Conservation (phyloP, 2,113 vertebrate genomes). For the Panthera tigris region DNA sequence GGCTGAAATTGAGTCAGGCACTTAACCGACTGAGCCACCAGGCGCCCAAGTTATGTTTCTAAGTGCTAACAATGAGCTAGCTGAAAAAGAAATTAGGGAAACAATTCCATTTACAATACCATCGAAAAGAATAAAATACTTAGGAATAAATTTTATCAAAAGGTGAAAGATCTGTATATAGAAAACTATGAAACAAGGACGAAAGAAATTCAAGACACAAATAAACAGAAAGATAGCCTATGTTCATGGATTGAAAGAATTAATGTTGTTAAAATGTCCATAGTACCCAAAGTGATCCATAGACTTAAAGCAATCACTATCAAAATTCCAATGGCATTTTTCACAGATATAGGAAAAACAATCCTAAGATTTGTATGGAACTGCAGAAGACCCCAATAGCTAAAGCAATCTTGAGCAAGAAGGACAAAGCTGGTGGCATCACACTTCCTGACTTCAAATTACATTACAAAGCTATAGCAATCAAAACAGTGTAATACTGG, state of each 20-base stretch:
- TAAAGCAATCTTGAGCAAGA: neutral
- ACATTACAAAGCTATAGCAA: neutral
- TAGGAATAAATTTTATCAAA: neutral
- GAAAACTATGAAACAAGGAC: neutral
- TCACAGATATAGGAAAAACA: neutral
- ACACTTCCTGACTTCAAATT: neutral
- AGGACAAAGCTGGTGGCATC: neutral
- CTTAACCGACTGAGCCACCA: too few species aligned
- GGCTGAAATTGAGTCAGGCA: too few species aligned
- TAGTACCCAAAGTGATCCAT: neutral
- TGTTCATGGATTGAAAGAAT: neutral
- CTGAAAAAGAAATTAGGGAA: neutral
- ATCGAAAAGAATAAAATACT: neutral
- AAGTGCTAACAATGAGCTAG: neutral
- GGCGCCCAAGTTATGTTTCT: neutral
- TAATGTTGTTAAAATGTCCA: neutral
- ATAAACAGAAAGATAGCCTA: neutral
- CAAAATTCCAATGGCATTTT: conserved; percentile 6
- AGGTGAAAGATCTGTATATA: neutral
- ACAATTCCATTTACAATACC: neutral
- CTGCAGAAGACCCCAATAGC: neutral
- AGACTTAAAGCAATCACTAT: neutral
- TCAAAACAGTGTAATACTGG: neutral
- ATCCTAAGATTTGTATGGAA: neutral
- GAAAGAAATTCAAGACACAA: neutral